Percentiles rank a stretch among this genome's conserved stretches.
Conservation (phyloP, 2,797 vertebrate species). For the Onychomys arenicola region DNA sequence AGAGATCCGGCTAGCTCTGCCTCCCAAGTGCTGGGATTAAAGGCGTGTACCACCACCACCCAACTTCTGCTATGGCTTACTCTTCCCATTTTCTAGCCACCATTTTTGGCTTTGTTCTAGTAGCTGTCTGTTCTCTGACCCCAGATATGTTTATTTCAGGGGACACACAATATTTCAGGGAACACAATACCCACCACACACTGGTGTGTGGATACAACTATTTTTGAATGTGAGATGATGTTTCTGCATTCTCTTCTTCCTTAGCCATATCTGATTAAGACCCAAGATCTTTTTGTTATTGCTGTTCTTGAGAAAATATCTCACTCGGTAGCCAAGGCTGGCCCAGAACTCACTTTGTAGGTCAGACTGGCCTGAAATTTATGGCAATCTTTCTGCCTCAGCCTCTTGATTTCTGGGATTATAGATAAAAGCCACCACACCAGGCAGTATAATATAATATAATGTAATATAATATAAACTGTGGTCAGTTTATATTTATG, state of each 20-base stretch:
- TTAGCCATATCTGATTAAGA: background rate
- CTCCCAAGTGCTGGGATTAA: too few species aligned
- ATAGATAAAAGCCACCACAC: background rate
- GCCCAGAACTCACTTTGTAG: background rate
- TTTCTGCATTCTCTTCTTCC: background rate
- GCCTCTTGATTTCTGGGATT: background rate
- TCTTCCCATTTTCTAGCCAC: too few species aligned
- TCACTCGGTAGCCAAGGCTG: background rate
- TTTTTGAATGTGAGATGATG: background rate
- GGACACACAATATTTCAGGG: too few species aligned
- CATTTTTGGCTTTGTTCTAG: too few species aligned
- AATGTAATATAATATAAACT: too few species aligned
- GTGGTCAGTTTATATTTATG: background rate
- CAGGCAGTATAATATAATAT: too few species aligned
- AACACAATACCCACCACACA: too few species aligned
- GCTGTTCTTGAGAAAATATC: background rate
- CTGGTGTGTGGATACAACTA: accelerated
- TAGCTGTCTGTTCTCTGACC: too few species aligned
- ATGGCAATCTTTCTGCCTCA: background rate
- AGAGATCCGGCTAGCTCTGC: too few species aligned
- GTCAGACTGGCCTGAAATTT: background rate
- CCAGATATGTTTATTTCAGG: too few species aligned
- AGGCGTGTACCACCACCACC: too few species aligned
- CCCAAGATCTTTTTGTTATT: background rate
- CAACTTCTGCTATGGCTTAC: too few species aligned